Evolutionary conservation across 1,140 invertebrate species (phyloP).

Genomic region (Sinonovacula constricta): DNA sequence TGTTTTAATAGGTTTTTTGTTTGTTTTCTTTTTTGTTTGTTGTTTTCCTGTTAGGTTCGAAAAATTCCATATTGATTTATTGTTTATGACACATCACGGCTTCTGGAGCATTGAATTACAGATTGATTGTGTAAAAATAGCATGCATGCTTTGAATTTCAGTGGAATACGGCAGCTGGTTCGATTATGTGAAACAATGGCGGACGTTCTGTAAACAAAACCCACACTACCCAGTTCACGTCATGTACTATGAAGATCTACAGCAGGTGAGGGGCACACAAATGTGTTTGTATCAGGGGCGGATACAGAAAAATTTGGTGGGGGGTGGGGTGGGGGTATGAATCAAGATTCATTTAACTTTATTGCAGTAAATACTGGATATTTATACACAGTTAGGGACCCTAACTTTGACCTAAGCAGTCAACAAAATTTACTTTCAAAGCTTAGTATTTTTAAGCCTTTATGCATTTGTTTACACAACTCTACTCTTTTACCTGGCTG

Average conservation of each 20-base stretch:
- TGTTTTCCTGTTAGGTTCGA: too few relatives aligned
- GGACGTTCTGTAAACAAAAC: constrained; percentile 53
- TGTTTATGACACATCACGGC: not conserved
- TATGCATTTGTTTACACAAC: too few relatives aligned
- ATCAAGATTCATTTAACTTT: not conserved
- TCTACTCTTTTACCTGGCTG: too few relatives aligned
- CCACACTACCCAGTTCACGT: constrained; percentile 54
- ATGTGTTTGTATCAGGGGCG: not conserved
- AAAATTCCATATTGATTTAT: not conserved
- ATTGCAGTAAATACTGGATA: not conserved
- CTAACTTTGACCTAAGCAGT: too few relatives aligned
- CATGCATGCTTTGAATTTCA: constrained; percentile 8
- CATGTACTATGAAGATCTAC: constrained; percentile 60
- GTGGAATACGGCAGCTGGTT: constrained; percentile 69
- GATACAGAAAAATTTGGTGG: too few relatives aligned
- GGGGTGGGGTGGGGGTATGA: not conserved
- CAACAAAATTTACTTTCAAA: not conserved
- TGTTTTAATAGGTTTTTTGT: not conserved
- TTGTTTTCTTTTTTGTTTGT: too few relatives aligned
- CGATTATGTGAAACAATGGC: constrained; percentile 60
- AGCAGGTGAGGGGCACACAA: constrained; percentile 47
- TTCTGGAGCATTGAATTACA: not conserved
- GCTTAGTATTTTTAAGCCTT: not conserved
- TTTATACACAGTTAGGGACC: too few relatives aligned
- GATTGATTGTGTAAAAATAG: not conserved